Evolutionary conservation across 1,140 invertebrate species (phyloP).

Genomic region (Lamellibrachia luymesi): DNA sequence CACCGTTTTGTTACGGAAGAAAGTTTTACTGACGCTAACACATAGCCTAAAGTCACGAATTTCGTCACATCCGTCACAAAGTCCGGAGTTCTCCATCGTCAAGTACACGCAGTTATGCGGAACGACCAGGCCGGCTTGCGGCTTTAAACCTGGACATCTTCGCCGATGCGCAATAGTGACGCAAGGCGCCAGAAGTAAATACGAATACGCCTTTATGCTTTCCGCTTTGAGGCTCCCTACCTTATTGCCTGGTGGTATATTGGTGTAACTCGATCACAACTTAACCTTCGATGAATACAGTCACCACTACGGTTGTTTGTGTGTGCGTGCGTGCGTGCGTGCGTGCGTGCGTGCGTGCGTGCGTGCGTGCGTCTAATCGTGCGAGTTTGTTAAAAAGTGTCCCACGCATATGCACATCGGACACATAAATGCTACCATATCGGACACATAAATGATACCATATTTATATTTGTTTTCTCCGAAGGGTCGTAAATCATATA

Average conservation of each 20-base stretch:
- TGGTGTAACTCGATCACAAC: neutral
- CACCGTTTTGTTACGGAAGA: neutral
- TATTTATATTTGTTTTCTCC: too few relatives aligned
- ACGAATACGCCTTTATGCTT: neutral
- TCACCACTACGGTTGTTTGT: neutral
- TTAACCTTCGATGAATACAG: too few relatives aligned
- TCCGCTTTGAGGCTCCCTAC: conserved; percentile 2
- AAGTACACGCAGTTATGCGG: neutral
- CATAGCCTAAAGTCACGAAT: neutral
- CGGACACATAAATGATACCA: too few relatives aligned
- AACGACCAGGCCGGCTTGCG: neutral
- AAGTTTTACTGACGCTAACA: neutral
- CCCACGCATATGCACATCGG: too few relatives aligned
- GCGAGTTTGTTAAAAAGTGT: too few relatives aligned
- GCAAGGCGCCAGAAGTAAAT: neutral
- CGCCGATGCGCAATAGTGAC: neutral
- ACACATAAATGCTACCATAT: too few relatives aligned
- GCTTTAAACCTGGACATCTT: neutral
- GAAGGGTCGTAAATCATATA: too few relatives aligned
- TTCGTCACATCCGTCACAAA: neutral
- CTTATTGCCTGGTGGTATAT: neutral
- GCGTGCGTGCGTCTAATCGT: neutral
- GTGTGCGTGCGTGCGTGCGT: neutral
- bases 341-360: neutral
- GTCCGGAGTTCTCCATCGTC: neutral